Evolutionary conservation across 2,888 invertebrate genomes (phyloP).

Genomic region (Acheta domesticus): DNA sequence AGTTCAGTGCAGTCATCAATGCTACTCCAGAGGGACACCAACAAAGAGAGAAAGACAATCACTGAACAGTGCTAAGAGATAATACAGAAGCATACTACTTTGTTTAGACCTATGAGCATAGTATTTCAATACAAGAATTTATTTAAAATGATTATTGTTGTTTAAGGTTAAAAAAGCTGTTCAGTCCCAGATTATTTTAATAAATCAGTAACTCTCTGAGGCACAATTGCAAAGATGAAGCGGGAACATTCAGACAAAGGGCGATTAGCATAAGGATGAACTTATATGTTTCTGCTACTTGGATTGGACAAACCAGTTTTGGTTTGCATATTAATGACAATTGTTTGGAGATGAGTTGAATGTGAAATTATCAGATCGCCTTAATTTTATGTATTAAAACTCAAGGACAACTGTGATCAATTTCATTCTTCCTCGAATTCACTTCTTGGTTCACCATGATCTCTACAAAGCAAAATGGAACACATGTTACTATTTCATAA

Average conservation of each 20-base stretch:
- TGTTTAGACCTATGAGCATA: not conserved
- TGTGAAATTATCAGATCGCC: not conserved
- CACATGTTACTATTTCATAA: not conserved
- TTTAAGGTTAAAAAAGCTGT: not conserved
- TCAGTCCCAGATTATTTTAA: not conserved
- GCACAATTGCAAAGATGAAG: conserved; percentile 9
- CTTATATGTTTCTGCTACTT: not conserved
- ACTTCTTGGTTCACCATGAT: not conserved
- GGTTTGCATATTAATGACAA: not conserved
- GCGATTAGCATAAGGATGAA: not conserved
- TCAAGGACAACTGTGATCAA: not conserved
- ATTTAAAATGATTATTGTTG: not conserved
- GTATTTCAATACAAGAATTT: not conserved
- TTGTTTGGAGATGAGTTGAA: conserved; percentile 7
- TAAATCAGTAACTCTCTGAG: conserved; percentile 9
- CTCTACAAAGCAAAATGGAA: not conserved
- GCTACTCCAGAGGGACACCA: no score
- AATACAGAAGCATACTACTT: no score
- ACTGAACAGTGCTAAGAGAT: no score
- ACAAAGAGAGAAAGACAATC: no score
- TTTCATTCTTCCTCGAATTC: conserved; percentile 1
- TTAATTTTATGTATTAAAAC: not conserved
- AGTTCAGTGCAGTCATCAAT: no score
- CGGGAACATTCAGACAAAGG: not conserved
- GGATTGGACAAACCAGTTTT: not conserved